Evolutionary conservation across 2,113 vertebrate species (phyloP).

Genomic region (Thinocorus orbignyianus): DNA sequence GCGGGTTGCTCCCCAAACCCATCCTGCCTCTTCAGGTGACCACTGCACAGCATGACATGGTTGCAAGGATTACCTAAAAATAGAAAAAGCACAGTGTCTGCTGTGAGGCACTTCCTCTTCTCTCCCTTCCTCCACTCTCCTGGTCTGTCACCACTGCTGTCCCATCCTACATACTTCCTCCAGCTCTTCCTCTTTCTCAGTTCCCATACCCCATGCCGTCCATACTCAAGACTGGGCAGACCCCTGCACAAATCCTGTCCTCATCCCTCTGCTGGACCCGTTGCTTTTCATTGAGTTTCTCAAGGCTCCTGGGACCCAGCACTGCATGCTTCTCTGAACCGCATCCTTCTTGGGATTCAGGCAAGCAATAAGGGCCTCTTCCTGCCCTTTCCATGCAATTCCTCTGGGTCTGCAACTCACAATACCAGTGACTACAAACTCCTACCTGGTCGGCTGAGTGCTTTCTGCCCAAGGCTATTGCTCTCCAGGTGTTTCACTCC

Average conservation of each 20-base stretch:
- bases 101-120: neutral
- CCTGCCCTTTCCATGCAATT: neutral
- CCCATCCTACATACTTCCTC: neutral
- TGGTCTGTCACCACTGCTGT: neutral
- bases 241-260: neutral
- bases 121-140: neutral
- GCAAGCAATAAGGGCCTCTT: neutral
- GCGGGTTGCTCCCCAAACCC: neutral
- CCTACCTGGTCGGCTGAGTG: neutral
- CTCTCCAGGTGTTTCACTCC: neutral
- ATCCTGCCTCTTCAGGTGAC: neutral
- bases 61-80: neutral
- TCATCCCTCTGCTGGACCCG: neutral
- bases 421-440: neutral
- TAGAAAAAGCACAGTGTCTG: neutral
- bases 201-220: neutral
- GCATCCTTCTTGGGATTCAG: neutral
- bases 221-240: too few relatives aligned
- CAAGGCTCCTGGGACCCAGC: neutral
- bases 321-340: neutral
- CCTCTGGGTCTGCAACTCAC: neutral
- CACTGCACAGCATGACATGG: neutral
- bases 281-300: neutral
- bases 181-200: neutral
- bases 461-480: neutral